Base-by-base conservation (phyloP, 2,113 vertebrate species). In the Sebastes schlegelii region DNA sequence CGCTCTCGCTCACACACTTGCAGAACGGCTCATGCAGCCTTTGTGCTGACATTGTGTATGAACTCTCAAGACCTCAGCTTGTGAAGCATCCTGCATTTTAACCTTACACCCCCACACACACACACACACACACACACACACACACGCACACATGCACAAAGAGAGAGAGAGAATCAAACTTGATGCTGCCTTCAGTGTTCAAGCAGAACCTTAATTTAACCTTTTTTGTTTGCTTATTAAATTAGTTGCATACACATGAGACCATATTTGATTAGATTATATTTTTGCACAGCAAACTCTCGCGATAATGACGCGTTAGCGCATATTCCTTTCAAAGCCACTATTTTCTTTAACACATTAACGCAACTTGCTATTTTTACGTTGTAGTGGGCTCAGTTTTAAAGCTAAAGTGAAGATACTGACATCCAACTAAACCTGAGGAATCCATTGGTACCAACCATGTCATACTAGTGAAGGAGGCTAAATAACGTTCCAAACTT, bases 21-120 rank as follows among this genome's bases (percentile, higher is more conserved):
- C 77, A 87, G 43, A 88, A 84, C 84, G 85, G 80, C 52, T 85
- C 74, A 79, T 82, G 85, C 85, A 67, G 89, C 77, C 83, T 84
- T 90, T 88, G 84, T 84, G 90, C 88, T 93, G 87, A 91, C 83
- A 85, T 85, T 72, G 74, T 77, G 52, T 71, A 68, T 83, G 86
- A 88, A 86, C 88, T 86, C 67, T 84, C 4, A 77, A 73, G 67
- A 91, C 89, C 82, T 86, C 65, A 0, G 60, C 60, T 80, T 72
- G 69, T 67, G 58, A 90, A 82, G 79, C 76, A 68, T 82, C 64
- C 76, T 84, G 74, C 79, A 90, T 92, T 78, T 90, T 78, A 88
- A 89, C 78, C 62, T 80, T 6, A 62, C 54, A 68, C 63, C 79
- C 60, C 26, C 63, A 54, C 16, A 62, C 23, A 64, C 55, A 51